Evolutionary conservation across 2,113 vertebrate genomes (phyloP).

Genomic region (Lasiurus borealis): DNA sequence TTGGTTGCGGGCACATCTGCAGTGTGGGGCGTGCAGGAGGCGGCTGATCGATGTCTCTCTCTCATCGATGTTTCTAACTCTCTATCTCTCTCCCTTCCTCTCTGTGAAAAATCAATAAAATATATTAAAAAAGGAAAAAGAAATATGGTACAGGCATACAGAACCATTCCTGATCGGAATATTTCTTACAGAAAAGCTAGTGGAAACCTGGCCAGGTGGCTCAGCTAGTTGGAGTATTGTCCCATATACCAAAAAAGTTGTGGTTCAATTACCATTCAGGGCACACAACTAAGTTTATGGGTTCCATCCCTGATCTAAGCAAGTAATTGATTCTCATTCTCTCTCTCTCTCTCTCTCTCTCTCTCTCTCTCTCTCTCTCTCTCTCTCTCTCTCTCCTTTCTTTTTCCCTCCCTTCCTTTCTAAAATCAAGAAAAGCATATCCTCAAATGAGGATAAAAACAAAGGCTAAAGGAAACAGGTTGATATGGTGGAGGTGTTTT

Average conservation of each 20-base stretch:
- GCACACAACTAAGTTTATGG: not conserved
- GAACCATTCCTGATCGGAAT: not conserved
- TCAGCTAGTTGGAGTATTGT: not conserved
- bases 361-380: not conserved
- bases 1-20: too few species aligned
- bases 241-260: not conserved
- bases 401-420: not conserved
- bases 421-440: not conserved
- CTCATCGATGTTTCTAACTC: too few species aligned
- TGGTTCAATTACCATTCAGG: not conserved
- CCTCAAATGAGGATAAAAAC: not conserved
- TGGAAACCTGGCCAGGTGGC: not conserved
- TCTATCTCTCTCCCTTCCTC: too few species aligned
- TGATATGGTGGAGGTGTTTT: constrained; percentile 47
- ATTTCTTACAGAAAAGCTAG: constrained; percentile 43
- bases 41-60: too few species aligned
- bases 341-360: too few species aligned
- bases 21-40: too few species aligned
- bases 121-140: too few species aligned
- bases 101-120: too few species aligned
- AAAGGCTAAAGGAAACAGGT: constrained; percentile 1
- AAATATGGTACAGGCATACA: not conserved
- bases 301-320: not conserved
- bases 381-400: too few species aligned
- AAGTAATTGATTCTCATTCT: not conserved